These are phyloP conservation scores for Cantharis rufa DNA, from an alignment of 2,888 invertebrate genomes.

Conservation along the genomic window DNA sequence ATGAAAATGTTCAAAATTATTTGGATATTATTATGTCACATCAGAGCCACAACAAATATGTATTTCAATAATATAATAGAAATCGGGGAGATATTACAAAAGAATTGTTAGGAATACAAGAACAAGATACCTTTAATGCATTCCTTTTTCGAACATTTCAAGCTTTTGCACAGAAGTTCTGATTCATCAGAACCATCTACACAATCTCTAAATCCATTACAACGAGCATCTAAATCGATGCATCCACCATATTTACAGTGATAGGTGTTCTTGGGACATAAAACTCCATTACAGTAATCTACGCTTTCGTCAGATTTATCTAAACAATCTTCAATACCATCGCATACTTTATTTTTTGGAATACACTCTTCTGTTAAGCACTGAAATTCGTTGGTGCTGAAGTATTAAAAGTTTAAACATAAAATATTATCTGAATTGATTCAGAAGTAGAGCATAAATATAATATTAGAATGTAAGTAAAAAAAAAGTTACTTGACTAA, in stretches of 20 bases:
- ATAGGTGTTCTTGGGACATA: conserved; percentile 36
- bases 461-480: no score
- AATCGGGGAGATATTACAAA: no score
- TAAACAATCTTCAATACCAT: conserved; percentile 36
- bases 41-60: no score
- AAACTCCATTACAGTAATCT: conserved; percentile 31
- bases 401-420: conserved; percentile 7
- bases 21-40: background rate
- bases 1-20: no score
- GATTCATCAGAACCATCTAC: conserved; percentile 39
- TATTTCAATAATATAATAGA: no score
- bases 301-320: conserved; percentile 40
- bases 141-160: conserved; percentile 23
- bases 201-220: conserved; percentile 39
- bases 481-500: no score
- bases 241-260: conserved; percentile 40
- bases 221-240: conserved; percentile 32
- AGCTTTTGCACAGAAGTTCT: conserved; percentile 17
- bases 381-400: conserved; percentile 36
- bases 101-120: background rate
- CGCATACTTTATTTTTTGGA: conserved; percentile 32
- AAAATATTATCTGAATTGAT: background rate
- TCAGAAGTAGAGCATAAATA: background rate
- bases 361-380: conserved; percentile 38
- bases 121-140: conserved; percentile 22